A percentile compares a stretch with the other conserved stretches of the same genome.
These are phyloP conservation scores for Jordanella pulchra DNA, from an alignment of 2,797 vertebrate species.

Conservation along the genomic window DNA sequence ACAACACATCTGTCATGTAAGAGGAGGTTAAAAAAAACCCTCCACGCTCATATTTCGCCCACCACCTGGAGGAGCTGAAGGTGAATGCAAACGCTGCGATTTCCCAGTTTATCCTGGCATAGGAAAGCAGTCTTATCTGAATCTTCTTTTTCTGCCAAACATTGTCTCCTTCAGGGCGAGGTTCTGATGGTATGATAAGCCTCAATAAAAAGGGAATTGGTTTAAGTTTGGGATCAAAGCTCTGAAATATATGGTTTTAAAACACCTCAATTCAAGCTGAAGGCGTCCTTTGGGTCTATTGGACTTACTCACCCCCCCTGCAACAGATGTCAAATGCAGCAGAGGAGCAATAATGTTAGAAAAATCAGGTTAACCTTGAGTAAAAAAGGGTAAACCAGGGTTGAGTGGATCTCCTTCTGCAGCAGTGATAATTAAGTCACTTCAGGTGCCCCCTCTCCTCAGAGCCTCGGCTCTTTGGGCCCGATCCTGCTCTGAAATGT, in stretches of 20 bases:
- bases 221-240: background rate
- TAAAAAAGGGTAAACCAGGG: conserved; percentile 15
- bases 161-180: background rate
- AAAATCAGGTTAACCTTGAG: conserved; percentile 40
- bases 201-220: background rate
- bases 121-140: background rate
- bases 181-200: background rate
- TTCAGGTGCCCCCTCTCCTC: conserved; percentile 45
- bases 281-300: background rate
- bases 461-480: conserved; percentile 33
- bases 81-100: background rate
- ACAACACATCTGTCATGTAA: conserved; percentile 43
- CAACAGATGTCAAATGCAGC: conserved; percentile 11
- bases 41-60: conserved; percentile 8
- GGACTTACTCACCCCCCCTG: background rate
- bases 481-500: conserved; percentile 63
- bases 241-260: background rate
- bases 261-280: background rate
- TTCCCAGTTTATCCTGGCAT: background rate
- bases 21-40: conserved; percentile 4
- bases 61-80: conserved; percentile 14
- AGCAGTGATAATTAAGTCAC: conserved; percentile 63
- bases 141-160: background rate
- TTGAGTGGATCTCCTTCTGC: conserved; percentile 49
- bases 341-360: background rate